Percentiles rank a stretch among this genome's conserved stretches.
These are phyloP conservation scores for Cryptomyrus ogoouensis DNA, from an alignment of 2,113 vertebrate species.

Conservation along the genomic window DNA sequence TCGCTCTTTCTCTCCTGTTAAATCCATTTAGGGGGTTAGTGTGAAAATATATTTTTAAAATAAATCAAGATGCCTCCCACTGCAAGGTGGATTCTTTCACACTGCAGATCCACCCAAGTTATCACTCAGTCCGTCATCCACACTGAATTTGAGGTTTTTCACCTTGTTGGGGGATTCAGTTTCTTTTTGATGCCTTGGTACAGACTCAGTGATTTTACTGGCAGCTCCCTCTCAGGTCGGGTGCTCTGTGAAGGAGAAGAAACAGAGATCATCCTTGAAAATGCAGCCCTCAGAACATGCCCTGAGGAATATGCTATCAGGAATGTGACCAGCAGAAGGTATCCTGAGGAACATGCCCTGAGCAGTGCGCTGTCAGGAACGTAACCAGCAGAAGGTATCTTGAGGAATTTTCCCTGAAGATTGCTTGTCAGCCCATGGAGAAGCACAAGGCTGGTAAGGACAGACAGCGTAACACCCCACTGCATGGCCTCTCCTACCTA, in stretches of 20 bases:
- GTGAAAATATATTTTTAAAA: not conserved
- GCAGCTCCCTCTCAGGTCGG: slow-evolving; percentile 68
- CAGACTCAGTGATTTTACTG: slow-evolving; percentile 57
- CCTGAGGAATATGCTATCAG: not conserved
- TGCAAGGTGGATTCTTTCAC: not conserved
- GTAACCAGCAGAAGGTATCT: not conserved
- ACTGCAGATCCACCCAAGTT: not conserved
- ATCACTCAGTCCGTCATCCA: not conserved
- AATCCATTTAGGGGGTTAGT: not conserved
- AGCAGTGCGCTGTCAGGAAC: not conserved
- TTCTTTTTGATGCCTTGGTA: slow-evolving; percentile 69
- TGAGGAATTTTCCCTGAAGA: not conserved
- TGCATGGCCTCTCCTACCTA: not conserved
- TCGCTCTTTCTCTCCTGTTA: not conserved
- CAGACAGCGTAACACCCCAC: not conserved
- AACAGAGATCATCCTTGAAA: not conserved
- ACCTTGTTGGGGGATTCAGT: slow-evolving; percentile 63
- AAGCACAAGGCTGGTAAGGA: not conserved
- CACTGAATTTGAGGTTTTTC: slow-evolving; percentile 16
- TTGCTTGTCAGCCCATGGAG: not conserved
- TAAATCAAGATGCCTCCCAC: not conserved
- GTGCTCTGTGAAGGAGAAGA: slow-evolving; percentile 53
- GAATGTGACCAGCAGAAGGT: not conserved
- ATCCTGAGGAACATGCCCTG: not conserved
- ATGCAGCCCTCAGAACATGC: not conserved